phyloP scores from a whole-genome alignment of 2,797 vertebrate genomes.

The Vultur gryphus region DNA sequence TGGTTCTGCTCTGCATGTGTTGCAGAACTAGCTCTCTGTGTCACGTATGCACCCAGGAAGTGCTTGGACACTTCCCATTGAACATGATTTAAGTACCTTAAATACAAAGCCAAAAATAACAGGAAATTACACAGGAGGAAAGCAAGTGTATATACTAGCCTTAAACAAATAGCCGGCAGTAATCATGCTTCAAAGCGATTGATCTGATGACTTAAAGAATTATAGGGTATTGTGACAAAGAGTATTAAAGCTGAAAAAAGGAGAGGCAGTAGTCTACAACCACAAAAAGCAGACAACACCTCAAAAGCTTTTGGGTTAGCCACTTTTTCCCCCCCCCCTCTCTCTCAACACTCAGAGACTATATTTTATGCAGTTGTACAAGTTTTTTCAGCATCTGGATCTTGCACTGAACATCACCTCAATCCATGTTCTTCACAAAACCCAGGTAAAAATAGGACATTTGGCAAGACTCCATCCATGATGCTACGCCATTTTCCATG shows the following conservation, averaged over 20 bases:
- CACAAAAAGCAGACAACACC: background rate
- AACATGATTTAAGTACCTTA: background rate
- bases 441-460: background rate
- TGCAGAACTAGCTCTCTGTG: background rate
- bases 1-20: background rate
- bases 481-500: background rate
- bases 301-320: background rate
- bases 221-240: background rate
- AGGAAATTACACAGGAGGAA: background rate
- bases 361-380: background rate
- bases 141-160: background rate
- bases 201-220: background rate
- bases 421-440: background rate
- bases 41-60: background rate
- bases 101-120: background rate
- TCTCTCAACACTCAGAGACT: background rate
- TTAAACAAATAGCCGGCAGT: background rate
- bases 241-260: background rate
- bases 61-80: background rate
- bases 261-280: background rate
- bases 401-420: background rate
- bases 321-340: fast-evolving
- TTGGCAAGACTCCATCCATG: background rate
- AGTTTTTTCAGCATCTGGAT: background rate
- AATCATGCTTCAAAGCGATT: background rate